A percentile compares a stretch with the other conserved stretches of the same genome.
phyloP scores from a whole-genome alignment of 2,113 vertebrate genomes.

The Thinocorus orbignyianus region DNA sequence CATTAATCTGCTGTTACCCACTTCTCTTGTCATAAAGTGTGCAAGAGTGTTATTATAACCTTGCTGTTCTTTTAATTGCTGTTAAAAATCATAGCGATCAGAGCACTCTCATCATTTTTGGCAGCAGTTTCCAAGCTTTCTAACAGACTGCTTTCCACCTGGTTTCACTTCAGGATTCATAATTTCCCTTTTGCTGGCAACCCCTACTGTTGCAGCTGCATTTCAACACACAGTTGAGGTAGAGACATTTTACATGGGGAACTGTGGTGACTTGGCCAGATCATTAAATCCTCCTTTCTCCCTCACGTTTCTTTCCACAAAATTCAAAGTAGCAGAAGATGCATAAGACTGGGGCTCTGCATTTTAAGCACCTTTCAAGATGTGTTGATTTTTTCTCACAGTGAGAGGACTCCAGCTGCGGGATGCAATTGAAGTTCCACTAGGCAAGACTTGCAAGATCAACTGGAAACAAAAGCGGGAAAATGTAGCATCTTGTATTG shows the following conservation, averaged over 20 bases:
- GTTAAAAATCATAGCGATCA: neutral
- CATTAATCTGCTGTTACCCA: neutral
- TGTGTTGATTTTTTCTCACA: neutral
- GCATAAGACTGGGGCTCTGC: fast-evolving
- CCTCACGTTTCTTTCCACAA: neutral
- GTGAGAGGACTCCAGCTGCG: neutral
- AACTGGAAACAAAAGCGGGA: neutral
- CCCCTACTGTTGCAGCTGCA: neutral
- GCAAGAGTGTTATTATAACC: neutral
- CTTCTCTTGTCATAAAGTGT: neutral
- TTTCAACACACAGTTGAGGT: neutral
- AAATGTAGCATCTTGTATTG: neutral
- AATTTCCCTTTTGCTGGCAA: neutral
- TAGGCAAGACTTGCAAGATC: neutral
- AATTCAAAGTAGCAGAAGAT: neutral
- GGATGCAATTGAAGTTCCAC: neutral
- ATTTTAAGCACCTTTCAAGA: neutral
- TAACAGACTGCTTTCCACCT: neutral
- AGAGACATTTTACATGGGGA: neutral
- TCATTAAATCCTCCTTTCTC: neutral
- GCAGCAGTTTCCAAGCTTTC: neutral
- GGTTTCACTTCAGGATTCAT: constrained; percentile 12
- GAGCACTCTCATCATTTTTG: neutral
- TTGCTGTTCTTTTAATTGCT: neutral
- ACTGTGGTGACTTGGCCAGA: neutral